Evolutionary conservation across 1,140 invertebrate species (phyloP), one percentile per base, ranked within the genome.

Genomic region (Temnothorax curvispinosus): DNA sequence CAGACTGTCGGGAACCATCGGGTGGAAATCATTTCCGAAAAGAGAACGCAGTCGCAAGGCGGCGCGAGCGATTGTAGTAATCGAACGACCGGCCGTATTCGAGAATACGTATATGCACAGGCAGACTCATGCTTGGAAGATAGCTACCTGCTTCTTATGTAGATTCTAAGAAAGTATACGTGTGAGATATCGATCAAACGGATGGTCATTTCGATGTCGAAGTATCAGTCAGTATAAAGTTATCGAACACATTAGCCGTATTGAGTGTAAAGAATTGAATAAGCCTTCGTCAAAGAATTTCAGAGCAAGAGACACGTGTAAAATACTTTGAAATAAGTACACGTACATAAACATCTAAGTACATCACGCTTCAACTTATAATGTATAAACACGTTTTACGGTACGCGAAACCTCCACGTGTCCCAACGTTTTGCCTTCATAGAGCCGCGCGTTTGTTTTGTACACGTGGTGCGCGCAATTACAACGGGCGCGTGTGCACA

Each of bases 1-100:
- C 82, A 78, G 82, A 54, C 74, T 56, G 50, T 54, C 58, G 80
- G n/a, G 60, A 85, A 65, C 74, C 82, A 85, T 85, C 60, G 82
- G 82, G 82, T 85, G 82, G 82, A 85, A 85, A 85, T 85, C 82
- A 85, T 85, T 78, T 78, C 75, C 75, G 82, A 78, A 85, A 85
- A 65, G 82, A 78, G 41, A 62, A 58, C 58, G 74, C 62, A 85
- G 74, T 78, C 58, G 82, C 74, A 56, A 44, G 56, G 65, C 47
- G 74, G 71, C 56, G 88, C 88, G 90, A 75, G 85, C 89, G 88
- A 91, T 89, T 86, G 91, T 71, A 81, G 87, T 90, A 91, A 92
- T 90, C 86, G 88, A 85, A 87, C 87, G 87, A 91, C 80, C 82
- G 88, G 7, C 44, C 44, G 2, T 35, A 18, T 47, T 85, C 41